Evolutionary conservation across 2,797 vertebrate genomes (phyloP), one percentile per base, ranked within the genome.

Genomic region (Salarias fasciatus): DNA sequence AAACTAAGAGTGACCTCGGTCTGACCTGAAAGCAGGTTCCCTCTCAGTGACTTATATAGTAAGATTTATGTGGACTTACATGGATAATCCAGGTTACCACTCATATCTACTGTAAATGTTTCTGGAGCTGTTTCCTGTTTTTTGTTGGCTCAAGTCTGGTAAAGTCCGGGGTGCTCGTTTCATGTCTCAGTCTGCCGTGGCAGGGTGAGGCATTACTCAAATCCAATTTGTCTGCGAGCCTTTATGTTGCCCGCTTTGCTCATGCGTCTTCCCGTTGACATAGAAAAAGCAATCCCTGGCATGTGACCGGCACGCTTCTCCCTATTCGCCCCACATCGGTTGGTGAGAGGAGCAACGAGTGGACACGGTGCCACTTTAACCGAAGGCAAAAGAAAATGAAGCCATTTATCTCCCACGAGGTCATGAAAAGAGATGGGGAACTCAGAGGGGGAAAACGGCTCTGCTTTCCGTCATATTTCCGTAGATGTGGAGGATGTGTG

Each of bases 331-430:
- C 66, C 77, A 63, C 78, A 83, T 86, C 75, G 46, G 76, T 74
- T 70, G 81, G 72, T 12, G 57, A 69, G 67, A 53, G 63, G 53
- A 65, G 71, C 78, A 75, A 74, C 63, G 69, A 81, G 68, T 71
- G 74, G 78, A 86, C 79, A 79, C 74, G 75, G 83, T 81, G 82
- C 84, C 74, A 76, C 82, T 88, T 88, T 88, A 69, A 88, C 89
- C 86, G 72, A 86, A 77, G 88, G 90, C 88, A 67, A 91, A 64
- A 88, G 69, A 88, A 88, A 91, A 92, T 91, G 75, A 90, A 91
- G 75, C 75, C 75, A 91, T 91, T 89, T 69, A 88, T 92, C 90
- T 88, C 77, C 67, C 66, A 69, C 75, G 69, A 83, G 80, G 80
- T 89, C 86, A 80, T 73, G 67, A 81, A 83, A 75, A 66, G 72